These are phyloP conservation scores for Drosophila repleta DNA, from an alignment of 1,140 invertebrate genomes.

Conservation along the genomic window DNA sequence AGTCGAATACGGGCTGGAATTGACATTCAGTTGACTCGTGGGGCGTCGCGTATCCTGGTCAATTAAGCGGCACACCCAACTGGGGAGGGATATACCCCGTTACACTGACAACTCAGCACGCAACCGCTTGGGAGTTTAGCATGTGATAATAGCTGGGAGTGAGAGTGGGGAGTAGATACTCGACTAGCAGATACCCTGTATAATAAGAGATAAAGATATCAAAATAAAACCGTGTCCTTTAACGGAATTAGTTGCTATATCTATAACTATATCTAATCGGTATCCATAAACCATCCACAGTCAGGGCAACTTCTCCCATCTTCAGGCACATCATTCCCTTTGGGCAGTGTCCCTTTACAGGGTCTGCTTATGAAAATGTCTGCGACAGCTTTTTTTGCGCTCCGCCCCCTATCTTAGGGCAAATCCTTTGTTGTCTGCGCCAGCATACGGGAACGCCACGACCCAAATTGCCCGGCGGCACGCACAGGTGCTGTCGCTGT, in stretches of 20 bases:
- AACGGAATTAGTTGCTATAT: too few relatives aligned
- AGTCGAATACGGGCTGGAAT: not conserved
- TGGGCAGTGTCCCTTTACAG: not conserved
- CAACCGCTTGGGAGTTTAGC: slow-evolving; percentile 47
- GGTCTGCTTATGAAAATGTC: slow-evolving; percentile 65
- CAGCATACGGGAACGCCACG: slow-evolving; percentile 5
- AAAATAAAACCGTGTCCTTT: too few relatives aligned
- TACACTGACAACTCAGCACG: slow-evolving; percentile 22
- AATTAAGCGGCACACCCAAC: slow-evolving; percentile 63
- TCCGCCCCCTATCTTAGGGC: not conserved
- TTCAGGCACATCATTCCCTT: not conserved
- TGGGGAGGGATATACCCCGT: not conserved
- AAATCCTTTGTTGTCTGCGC: slow-evolving; percentile 75
- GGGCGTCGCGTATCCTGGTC: slow-evolving; percentile 29
- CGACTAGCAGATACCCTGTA: not conserved
- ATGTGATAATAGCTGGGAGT: slow-evolving; percentile 59
- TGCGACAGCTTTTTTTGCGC: slow-evolving; percentile 53
- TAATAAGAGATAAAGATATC: too few relatives aligned
- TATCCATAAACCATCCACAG: too few relatives aligned
- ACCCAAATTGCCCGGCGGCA: slow-evolving; percentile 57
- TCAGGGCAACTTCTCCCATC: too few relatives aligned
- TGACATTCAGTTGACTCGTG: not conserved
- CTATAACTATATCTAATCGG: too few relatives aligned
- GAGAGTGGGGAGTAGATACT: not conserved
- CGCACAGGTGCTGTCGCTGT: slow-evolving; percentile 48